phyloP scores from a whole-genome alignment of 2,888 invertebrate species.

The Ormyrus labotus region DNA sequence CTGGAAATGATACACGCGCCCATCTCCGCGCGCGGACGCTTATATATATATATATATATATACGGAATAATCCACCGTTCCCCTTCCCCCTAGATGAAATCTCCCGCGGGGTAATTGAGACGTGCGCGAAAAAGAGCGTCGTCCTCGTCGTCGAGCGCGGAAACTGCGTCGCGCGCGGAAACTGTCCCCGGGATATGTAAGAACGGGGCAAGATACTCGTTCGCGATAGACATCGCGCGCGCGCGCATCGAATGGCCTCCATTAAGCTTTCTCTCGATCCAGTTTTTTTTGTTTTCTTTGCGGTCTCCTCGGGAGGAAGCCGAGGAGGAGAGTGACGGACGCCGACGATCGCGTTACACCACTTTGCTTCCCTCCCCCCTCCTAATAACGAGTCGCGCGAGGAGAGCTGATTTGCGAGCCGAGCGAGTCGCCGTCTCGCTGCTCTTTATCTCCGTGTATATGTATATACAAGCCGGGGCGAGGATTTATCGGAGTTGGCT shows the following conservation, averaged over 20 bases:
- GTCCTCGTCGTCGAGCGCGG: not conserved
- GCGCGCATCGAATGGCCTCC: slow-evolving; percentile 21
- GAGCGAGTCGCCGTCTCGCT: not conserved
- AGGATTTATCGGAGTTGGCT: too few species aligned
- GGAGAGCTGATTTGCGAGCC: slow-evolving; percentile 33
- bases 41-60: too few species aligned
- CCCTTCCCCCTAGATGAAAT: not conserved
- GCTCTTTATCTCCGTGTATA: too few species aligned
- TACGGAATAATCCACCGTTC: too few species aligned
- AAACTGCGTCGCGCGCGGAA: too few species aligned
- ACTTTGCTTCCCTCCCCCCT: slow-evolving; percentile 7
- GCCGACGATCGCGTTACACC: slow-evolving; percentile 30
- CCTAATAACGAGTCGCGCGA: not conserved
- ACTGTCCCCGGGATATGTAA: too few species aligned
- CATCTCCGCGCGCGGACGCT: not conserved
- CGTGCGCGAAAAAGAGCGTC: slow-evolving; percentile 29
- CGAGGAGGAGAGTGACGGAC: slow-evolving; percentile 10
- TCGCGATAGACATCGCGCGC: slow-evolving; percentile 29
- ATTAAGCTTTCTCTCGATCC: slow-evolving; percentile 30
- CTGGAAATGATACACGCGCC: slow-evolving; percentile 6
- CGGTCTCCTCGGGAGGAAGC: not conserved
- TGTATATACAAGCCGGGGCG: too few species aligned
- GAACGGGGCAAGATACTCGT: slow-evolving; percentile 16
- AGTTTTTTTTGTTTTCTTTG: not conserved
- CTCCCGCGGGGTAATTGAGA: slow-evolving; percentile 33